Evolutionary conservation across 2,113 vertebrate species (phyloP).

Genomic region (Uropsilus gracilis): DNA sequence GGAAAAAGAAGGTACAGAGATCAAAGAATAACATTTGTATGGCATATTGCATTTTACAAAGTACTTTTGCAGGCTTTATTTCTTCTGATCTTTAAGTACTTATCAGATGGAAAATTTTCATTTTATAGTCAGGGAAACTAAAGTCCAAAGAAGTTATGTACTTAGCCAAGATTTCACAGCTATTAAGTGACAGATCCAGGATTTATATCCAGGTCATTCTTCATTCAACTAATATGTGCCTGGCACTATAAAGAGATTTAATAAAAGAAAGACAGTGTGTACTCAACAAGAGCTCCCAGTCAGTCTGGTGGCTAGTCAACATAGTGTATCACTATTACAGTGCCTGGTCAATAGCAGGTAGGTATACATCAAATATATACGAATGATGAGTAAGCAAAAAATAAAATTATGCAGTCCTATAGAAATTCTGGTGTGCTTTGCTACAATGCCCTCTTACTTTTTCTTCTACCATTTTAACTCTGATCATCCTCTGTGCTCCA

Average conservation of each 20-base stretch:
- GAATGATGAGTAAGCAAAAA: neutral
- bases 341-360: neutral
- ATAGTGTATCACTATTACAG: neutral
- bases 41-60: neutral
- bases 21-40: neutral
- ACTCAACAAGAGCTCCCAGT: neutral
- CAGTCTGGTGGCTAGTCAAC: neutral
- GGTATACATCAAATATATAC: neutral
- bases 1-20: neutral
- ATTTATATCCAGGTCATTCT: conserved; percentile 41
- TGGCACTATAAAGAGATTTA: neutral
- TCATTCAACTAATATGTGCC: neutral
- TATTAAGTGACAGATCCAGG: neutral
- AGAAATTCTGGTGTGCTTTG: neutral
- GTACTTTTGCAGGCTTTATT: neutral
- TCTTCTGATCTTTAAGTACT: neutral
- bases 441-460: neutral
- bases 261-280: neutral
- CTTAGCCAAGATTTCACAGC: neutral
- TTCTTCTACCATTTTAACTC: neutral
- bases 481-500: neutral
- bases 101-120: neutral
- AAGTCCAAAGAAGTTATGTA: conserved; percentile 11
- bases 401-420: neutral
- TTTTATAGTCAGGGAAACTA: neutral